Evolutionary conservation across 2,797 vertebrate genomes (phyloP), one percentile per base, ranked within the genome.

Genomic region (Microctenopoma stevenorrisi): DNA sequence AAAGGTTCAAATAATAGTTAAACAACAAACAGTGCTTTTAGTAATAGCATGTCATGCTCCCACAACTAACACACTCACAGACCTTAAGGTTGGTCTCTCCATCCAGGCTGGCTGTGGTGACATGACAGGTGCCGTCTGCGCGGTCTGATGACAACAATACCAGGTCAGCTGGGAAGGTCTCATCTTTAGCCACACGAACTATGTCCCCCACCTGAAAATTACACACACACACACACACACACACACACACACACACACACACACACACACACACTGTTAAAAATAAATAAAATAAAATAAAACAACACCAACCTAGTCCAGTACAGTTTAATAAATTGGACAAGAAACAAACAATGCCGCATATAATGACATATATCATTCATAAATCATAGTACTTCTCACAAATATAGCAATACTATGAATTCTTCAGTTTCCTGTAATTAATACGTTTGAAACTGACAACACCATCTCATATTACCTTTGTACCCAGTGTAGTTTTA

Each of bases 31-130:
- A 30, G 15, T 26, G 12, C 33, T 35, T 18, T 53, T 38, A 22
- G 35, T 37, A 37, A 11, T 37, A 37, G 30, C 30, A 33, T 37
- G 37, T 9, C 30, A 33, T 3, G 12, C 35, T 50, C 28, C n/a
- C 26, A 43, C 51, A 59, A 7, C 2, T 22, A 14, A 43, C 55
- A 51, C 16, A 58, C 16, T 40, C 13, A 58, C 22, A 46, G 35
- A 98, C 98, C 96, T 99, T 99, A 40, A 99, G 95, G 81, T 99
- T 99, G 15, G 98, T 99, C 86, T 99, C 98, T 83, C 98, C 98
- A 46, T 99, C 98, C 67, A 99, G 94, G 84, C 96, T 99, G 75
- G 98, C 95, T 1, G 98, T 98, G 81, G 98, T 99, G 78, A 99
- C 94, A 13, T 99, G 96, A 89, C 98, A 99, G 4, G 97, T 98